Base-by-base conservation (phyloP, 1,140 invertebrate species). In the Drosophila persimilis region DNA sequence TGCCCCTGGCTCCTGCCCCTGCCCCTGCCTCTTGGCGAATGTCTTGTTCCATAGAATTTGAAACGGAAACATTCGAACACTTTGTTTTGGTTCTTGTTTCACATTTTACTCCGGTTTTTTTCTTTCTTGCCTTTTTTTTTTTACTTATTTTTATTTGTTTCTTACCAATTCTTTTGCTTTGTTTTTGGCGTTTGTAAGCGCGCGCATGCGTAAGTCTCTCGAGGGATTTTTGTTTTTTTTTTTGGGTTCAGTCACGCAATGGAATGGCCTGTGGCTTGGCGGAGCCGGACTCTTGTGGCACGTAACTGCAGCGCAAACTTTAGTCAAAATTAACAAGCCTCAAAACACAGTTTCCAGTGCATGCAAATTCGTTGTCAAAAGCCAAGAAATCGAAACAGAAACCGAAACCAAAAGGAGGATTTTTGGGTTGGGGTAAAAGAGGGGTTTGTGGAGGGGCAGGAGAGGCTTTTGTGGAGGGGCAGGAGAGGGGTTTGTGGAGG, bases 291-390 rank as follows among this genome's bases (percentile, higher is more conserved):
- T 39, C 35, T 39, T 11, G 35, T 39, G 35, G 62, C 80, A 75
- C 80, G 73, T 77, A 70, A 67, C 72, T 75, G 63, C 69, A 86
- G 61, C 64, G 65, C 35, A 39, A 39, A 83, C 72, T 83, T 88
- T 79, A 77, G 83, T 83, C 83, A 88, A 89, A 89, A 80, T 78
- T 80, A 89, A 89, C 88, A 90, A 88, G 83, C 61, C 80, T 90
- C 84, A 73, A 79, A 90, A 90, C 88, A 90, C 88, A 90, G 79
- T 80, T 85, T 90, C 65, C 61, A 84, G 58, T 72, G 83, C 88
- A 90, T 90, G 88, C 88, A 90, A 90, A 90, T 90, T 90, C 88
- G 88, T 78, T 89, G 80, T 89, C 77, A 66, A 88, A 22, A 63
- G 24, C 20, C 62, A 62, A 31, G 39, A 44, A 77, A 35, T 15